Evolutionary conservation across 1,140 invertebrate species (phyloP).

Genomic region (Dendrolimus punctatus): DNA sequence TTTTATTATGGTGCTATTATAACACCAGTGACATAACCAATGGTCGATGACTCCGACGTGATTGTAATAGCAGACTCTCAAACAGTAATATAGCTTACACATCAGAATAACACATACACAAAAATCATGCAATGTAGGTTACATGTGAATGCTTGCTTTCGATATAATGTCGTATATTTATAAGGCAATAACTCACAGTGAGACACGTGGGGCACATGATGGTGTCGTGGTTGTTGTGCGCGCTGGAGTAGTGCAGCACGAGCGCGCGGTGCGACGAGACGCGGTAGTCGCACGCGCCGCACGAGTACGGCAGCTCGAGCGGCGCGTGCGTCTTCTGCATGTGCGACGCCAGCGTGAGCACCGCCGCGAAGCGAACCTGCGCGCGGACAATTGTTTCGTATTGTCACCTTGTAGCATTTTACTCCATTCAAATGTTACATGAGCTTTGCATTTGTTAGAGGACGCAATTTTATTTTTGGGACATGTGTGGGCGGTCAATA

Average conservation of each 20-base stretch:
- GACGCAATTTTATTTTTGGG: too few species aligned
- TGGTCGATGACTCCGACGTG: too few species aligned
- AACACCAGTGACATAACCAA: too few species aligned
- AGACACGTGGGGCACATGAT: constrained; percentile 82
- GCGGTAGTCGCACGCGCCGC: constrained; percentile 81
- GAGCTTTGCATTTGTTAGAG: too few species aligned
- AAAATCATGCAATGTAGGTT: too few species aligned
- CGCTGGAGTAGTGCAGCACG: constrained; percentile 81
- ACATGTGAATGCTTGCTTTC: too few species aligned
- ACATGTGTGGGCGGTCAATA: too few species aligned
- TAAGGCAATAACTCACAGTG: constrained; percentile 63
- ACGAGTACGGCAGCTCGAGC: constrained; percentile 85
- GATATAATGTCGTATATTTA: background rate
- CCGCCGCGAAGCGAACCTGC: constrained; percentile 72
- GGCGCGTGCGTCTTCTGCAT: constrained; percentile 83
- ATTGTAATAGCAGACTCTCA: too few species aligned
- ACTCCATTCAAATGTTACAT: too few species aligned
- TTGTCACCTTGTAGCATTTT: background rate
- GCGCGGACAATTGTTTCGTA: background rate
- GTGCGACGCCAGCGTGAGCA: constrained; percentile 79
- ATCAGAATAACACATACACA: too few species aligned
- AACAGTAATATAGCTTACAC: too few species aligned
- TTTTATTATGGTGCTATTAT: too few species aligned
- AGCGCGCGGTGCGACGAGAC: constrained; percentile 82
- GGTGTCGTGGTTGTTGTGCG: constrained; percentile 69